Conservation (phyloP, 2,113 vertebrate species). For the Climacteris rufus region DNA sequence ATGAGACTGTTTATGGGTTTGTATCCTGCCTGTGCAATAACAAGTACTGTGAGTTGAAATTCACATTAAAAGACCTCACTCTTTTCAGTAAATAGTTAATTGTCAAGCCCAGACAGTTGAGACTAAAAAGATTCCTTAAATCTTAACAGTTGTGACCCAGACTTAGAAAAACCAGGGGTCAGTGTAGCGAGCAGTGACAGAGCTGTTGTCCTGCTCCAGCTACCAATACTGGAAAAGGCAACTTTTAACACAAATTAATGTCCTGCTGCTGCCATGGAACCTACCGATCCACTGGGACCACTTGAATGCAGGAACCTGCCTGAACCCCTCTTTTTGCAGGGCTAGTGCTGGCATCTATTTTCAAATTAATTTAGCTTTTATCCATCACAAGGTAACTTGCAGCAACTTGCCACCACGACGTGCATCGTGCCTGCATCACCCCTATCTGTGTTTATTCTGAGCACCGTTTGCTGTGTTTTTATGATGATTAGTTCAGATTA, state of each 20-base stretch:
- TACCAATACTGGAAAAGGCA: neutral
- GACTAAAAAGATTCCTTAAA: neutral
- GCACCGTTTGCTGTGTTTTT: neutral
- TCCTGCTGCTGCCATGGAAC: neutral
- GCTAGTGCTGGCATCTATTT: neutral
- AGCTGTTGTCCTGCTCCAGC: neutral
- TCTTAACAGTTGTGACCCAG: neutral
- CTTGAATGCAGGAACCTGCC: neutral
- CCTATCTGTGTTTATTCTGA: neutral
- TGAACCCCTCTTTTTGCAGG: neutral
- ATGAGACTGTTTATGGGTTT: neutral
- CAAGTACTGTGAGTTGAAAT: neutral
- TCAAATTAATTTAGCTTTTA: neutral
- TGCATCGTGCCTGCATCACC: neutral
- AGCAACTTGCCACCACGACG: neutral
- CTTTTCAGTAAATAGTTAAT: neutral
- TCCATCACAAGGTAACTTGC: neutral
- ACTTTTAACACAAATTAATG: neutral
- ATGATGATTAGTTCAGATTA: neutral
- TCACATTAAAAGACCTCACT: accelerated
- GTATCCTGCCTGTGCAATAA: neutral
- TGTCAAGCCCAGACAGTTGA: neutral
- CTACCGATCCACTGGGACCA: neutral
- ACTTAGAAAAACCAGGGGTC: neutral
- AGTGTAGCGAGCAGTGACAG: neutral